Percentiles rank a stretch among this genome's conserved stretches.
Evolutionary conservation across 2,797 vertebrate genomes (phyloP).

Genomic region (Adelosebastes latens): DNA sequence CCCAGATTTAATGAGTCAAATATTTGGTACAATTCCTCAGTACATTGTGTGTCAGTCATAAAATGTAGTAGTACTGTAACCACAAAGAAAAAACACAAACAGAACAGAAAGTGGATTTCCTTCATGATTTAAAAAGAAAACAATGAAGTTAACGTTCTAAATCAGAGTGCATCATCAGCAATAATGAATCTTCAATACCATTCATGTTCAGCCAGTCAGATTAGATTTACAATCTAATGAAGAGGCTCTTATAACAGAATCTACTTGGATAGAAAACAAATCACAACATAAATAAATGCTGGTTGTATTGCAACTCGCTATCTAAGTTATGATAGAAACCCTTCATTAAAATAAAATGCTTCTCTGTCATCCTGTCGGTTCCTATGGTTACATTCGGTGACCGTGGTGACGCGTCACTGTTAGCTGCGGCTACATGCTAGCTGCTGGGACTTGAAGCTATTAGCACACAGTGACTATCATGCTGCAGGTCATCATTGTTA

Average conservation of each 20-base stretch:
- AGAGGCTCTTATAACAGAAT: neutral
- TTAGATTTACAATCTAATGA: neutral
- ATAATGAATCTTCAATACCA: neutral
- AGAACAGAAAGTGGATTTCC: slow-evolving; percentile 11
- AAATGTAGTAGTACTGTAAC: neutral
- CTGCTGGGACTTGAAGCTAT: slow-evolving; percentile 31
- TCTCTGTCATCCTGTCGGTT: neutral
- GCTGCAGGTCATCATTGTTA: neutral
- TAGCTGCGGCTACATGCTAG: slow-evolving; percentile 36
- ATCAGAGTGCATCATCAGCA: slow-evolving; percentile 1
- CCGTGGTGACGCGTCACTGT: neutral
- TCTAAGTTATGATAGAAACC: slow-evolving; percentile 61
- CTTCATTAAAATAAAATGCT: slow-evolving; percentile 5
- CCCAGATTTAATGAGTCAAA: slow-evolving; percentile 41
- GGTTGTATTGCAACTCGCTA: neutral
- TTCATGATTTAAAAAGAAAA: slow-evolving; percentile 32
- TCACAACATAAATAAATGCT: neutral
- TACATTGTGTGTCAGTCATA: slow-evolving; percentile 18
- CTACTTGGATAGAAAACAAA: neutral
- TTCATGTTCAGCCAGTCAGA: neutral
- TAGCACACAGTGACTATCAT: neutral
- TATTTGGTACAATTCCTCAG: slow-evolving; percentile 18
- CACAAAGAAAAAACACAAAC: neutral
- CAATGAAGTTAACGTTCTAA: neutral
- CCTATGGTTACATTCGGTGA: slow-evolving; percentile 28